These are phyloP conservation scores for Ctena decussata DNA, from an alignment of 2,888 invertebrate species.

Conservation along the genomic window DNA sequence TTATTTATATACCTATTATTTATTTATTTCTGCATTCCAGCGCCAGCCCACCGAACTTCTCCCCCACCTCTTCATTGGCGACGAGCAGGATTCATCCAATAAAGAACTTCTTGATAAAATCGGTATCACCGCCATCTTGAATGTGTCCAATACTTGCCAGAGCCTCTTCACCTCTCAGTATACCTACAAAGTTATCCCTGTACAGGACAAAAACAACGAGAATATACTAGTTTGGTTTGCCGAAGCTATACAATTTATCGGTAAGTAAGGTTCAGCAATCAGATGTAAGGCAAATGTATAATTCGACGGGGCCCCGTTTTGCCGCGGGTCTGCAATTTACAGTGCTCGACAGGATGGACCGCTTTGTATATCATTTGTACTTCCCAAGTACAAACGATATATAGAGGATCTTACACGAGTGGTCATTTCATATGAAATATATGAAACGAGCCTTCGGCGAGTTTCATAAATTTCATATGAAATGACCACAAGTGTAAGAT, in stretches of 20 bases:
- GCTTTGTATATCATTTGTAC: too few relatives aligned
- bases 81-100: slow-evolving; percentile 77
- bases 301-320: too few relatives aligned
- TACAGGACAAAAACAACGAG: slow-evolving; percentile 85
- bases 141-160: slow-evolving; percentile 83
- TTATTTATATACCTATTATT: too few relatives aligned
- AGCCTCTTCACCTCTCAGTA: slow-evolving; percentile 78
- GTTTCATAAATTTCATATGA: too few relatives aligned
- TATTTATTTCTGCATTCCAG: neutral
- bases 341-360: too few relatives aligned
- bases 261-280: slow-evolving; percentile 74
- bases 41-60: slow-evolving; percentile 78
- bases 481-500: too few relatives aligned
- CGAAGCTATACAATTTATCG: slow-evolving; percentile 86
- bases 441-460: too few relatives aligned
- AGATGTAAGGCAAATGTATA: too few relatives aligned
- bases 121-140: slow-evolving; percentile 86
- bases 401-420: too few relatives aligned
- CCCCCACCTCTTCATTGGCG: slow-evolving; percentile 83
- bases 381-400: too few relatives aligned
- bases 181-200: slow-evolving; percentile 86
- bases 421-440: too few relatives aligned
- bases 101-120: slow-evolving; percentile 75
- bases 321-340: too few relatives aligned
- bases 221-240: slow-evolving; percentile 86